Conservation (phyloP, 2,113 vertebrate genomes). For the Morone chrysops region DNA sequence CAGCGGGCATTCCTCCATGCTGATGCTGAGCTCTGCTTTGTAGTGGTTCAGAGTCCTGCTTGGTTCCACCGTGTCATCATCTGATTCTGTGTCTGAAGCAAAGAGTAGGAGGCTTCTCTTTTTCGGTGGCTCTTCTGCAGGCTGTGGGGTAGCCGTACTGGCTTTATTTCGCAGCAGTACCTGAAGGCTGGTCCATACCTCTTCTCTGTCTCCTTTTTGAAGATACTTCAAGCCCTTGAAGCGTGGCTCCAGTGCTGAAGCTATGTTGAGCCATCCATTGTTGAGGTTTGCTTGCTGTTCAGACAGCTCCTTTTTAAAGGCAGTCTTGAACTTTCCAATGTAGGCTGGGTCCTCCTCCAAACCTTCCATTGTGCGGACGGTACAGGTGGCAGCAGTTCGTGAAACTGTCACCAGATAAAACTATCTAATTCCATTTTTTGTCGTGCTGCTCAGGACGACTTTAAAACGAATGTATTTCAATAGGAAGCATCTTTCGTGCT, state of each 20-base stretch:
- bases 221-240: conserved; percentile 26
- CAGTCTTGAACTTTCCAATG: conserved; percentile 2
- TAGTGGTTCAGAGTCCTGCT: not conserved
- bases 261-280: conserved; percentile 8
- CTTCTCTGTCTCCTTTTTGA: not conserved
- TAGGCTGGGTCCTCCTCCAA: too few species aligned
- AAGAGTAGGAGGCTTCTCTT: not conserved
- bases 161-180: not conserved
- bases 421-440: too few species aligned
- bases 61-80: too few species aligned
- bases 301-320: not conserved
- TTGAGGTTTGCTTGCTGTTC: not conserved
- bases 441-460: too few species aligned
- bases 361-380: not conserved
- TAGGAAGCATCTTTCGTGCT: too few species aligned
- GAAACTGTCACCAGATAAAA: too few species aligned
- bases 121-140: not conserved
- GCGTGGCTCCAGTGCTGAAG: conserved; percentile 2
- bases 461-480: too few species aligned
- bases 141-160: not conserved
- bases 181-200: not conserved
- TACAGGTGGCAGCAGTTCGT: too few species aligned
- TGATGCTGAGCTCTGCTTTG: not conserved
- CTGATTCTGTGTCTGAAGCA: not conserved
- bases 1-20: not conserved